Evolutionary conservation across 2,888 invertebrate genomes (phyloP).

Genomic region (Hypomecis punctinalis): DNA sequence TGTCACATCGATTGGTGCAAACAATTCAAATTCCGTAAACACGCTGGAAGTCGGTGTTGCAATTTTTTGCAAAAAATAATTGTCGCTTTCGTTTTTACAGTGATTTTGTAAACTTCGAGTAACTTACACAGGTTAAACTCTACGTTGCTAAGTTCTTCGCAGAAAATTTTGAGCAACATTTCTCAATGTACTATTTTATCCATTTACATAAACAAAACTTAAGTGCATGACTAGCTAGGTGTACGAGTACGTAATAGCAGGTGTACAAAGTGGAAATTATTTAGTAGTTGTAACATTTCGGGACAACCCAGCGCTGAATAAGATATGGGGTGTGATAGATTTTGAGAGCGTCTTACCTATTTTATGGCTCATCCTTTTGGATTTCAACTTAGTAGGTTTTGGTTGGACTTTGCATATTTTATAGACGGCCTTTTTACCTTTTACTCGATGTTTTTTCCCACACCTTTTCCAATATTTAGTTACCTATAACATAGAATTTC

Average conservation of each 20-base stretch:
- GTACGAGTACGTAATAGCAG: slow-evolving; percentile 42
- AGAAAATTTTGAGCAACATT: background rate
- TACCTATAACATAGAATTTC: too few species aligned
- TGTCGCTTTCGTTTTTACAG: too few species aligned
- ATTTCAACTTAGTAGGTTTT: slow-evolving; percentile 24
- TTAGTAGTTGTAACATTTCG: slow-evolving; percentile 50
- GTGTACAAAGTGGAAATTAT: slow-evolving; percentile 52
- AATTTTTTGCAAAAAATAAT: too few species aligned
- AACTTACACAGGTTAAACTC: too few species aligned
- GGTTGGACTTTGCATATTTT: slow-evolving; percentile 25
- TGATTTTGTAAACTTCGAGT: too few species aligned
- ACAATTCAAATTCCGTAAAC: too few species aligned
- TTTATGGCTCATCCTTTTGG: slow-evolving; percentile 22
- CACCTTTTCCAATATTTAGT: background rate
- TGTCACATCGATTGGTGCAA: too few species aligned
- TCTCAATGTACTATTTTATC: too few species aligned
- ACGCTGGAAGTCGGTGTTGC: too few species aligned
- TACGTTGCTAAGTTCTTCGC: background rate
- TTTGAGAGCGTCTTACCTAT: slow-evolving; percentile 21
- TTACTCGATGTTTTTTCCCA: background rate
- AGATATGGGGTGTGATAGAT: slow-evolving; percentile 27
- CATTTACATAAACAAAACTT: background rate
- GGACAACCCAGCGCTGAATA: slow-evolving; percentile 28
- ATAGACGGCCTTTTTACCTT: slow-evolving; percentile 6
- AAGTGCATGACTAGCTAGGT: slow-evolving; percentile 19